A percentile compares a stretch with the other conserved stretches of the same genome.
phyloP scores from a whole-genome alignment of 2,888 invertebrate genomes.

The Hyposoter dolosus region DNA sequence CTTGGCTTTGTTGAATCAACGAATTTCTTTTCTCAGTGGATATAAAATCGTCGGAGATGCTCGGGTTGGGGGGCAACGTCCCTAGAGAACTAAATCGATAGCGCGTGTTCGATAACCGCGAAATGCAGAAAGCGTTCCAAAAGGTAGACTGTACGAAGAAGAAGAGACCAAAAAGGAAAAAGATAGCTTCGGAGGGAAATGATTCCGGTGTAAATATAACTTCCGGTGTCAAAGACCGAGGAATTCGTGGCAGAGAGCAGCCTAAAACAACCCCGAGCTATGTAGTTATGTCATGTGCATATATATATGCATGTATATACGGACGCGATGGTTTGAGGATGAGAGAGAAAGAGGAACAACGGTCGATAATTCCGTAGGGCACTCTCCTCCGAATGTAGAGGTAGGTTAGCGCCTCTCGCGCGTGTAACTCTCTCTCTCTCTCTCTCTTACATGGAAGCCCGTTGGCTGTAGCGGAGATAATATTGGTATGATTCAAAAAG shows the following conservation, averaged over 20 bases:
- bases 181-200: neutral
- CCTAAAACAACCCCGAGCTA: conserved; percentile 66
- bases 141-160: neutral
- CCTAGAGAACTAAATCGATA: neutral
- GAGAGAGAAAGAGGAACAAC: conserved; percentile 37
- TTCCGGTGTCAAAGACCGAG: conserved; percentile 65
- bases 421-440: neutral
- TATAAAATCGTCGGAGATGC: neutral
- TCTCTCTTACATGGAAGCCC: neutral
- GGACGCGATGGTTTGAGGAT: neutral
- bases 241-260: conserved; percentile 56
- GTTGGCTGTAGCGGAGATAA: conserved; percentile 6
- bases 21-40: too few species aligned
- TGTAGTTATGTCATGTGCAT: neutral
- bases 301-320: conserved; percentile 1
- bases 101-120: neutral
- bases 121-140: neutral
- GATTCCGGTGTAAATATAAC: conserved; percentile 56
- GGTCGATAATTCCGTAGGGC: conserved; percentile 72
- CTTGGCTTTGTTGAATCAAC: too few species aligned
- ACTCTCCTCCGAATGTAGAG: conserved; percentile 66
- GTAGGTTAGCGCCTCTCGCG: conserved; percentile 70
- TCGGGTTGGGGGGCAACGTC: neutral
- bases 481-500: neutral
- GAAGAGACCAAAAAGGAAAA: neutral